These are phyloP conservation scores for Pachyrhynchus sulphureomaculatus DNA, from an alignment of 1,140 invertebrate genomes.

Conservation along the genomic window DNA sequence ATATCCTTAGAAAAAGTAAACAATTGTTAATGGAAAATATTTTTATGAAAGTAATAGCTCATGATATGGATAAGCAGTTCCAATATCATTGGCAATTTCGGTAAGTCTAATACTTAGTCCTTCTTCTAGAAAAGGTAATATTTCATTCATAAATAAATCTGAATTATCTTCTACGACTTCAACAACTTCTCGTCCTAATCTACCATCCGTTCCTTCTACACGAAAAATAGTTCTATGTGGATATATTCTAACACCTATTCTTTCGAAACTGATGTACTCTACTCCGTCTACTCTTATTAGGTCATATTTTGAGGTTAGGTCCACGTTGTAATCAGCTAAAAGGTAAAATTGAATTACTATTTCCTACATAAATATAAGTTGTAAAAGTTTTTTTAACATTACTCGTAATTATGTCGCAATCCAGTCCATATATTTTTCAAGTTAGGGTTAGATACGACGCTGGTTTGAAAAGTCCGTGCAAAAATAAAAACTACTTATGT, in stretches of 20 bases:
- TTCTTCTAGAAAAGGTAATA: conserved; percentile 62
- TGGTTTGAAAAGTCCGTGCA: too few species aligned
- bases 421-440: too few species aligned
- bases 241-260: conserved; percentile 56
- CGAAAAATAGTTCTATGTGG: conserved; percentile 57
- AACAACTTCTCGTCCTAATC: conserved; percentile 54
- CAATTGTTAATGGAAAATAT: too few species aligned
- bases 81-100: conserved; percentile 67
- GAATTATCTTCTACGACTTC: conserved; percentile 58
- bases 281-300: conserved; percentile 54
- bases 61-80: conserved; percentile 65
- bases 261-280: conserved; percentile 60
- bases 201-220: conserved; percentile 60
- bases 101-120: conserved; percentile 65
- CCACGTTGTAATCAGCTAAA: conserved; percentile 58
- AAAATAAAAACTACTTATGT: too few species aligned
- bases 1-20: too few species aligned
- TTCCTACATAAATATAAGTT: too few species aligned
- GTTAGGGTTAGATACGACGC: too few species aligned
- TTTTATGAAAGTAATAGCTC: conserved; percentile 52
- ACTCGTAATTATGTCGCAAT: too few species aligned
- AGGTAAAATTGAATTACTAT: too few species aligned
- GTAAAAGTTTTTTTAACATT: too few species aligned
- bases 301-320: conserved; percentile 56
- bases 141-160: conserved; percentile 62